Conservation (phyloP, 2,113 vertebrate genomes). For the Cyprinodon brontotheroides region DNA sequence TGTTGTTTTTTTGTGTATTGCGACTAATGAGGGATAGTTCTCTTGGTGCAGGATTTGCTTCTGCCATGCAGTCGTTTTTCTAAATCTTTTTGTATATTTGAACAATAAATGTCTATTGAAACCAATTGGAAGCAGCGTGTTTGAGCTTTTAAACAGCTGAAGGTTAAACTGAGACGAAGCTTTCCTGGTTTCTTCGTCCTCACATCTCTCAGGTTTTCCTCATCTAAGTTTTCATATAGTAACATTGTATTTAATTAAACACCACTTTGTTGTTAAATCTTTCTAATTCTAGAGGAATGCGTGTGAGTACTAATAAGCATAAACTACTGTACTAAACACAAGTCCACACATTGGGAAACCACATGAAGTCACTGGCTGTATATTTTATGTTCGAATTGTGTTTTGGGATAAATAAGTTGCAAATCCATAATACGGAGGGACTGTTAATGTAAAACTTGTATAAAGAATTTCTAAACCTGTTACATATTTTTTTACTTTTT, state of each 20-base stretch:
- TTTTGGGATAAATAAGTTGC: too few species aligned
- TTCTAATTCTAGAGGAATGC: background rate
- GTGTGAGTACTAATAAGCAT: constrained; percentile 13
- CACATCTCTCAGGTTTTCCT: constrained; percentile 63
- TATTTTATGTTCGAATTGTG: too few species aligned
- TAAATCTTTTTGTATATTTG: constrained; percentile 67
- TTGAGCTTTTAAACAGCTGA: constrained; percentile 61
- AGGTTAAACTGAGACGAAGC: constrained; percentile 12
- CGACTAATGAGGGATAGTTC: constrained; percentile 46
- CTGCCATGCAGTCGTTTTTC: constrained; percentile 39
- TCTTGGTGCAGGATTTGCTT: constrained; percentile 28
- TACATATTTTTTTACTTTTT: constrained; percentile 85
- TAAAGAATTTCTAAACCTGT: constrained; percentile 88
- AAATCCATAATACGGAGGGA: constrained; percentile 51
- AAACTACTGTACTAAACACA: constrained; percentile 14
- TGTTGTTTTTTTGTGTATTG: constrained; percentile 55
- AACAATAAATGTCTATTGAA: constrained; percentile 70
- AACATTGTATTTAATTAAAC: constrained; percentile 30
- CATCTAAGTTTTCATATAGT: constrained; percentile 67
- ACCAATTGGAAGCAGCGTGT: constrained; percentile 53
- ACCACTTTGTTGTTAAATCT: constrained; percentile 17
- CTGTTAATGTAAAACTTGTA: constrained; percentile 87
- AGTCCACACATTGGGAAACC: constrained; percentile 5
- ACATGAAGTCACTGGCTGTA: constrained; percentile 25
- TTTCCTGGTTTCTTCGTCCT: constrained; percentile 5